Evolutionary conservation across 2,113 vertebrate genomes (phyloP).

Genomic region (Odontophorus gujanensis): DNA sequence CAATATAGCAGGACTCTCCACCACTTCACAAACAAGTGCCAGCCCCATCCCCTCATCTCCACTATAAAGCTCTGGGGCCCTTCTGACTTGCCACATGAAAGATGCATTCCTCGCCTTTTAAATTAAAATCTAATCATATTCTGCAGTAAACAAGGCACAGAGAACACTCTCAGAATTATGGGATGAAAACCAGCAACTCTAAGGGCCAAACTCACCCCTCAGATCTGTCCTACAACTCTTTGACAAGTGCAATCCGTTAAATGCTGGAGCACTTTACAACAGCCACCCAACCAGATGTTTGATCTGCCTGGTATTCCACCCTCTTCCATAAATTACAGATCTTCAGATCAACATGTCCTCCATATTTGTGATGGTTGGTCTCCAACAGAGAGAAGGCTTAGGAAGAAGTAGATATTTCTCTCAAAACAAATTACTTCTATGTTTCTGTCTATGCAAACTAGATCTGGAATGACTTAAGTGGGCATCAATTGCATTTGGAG

Average conservation of each 20-base stretch:
- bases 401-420: constrained; percentile 59
- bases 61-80: constrained; percentile 61
- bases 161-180: constrained; percentile 24
- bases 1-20: constrained; percentile 67
- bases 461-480: constrained; percentile 49
- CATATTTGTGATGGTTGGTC: constrained; percentile 59
- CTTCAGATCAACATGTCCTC: constrained; percentile 67
- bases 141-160: constrained; percentile 67
- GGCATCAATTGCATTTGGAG: not conserved
- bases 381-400: constrained; percentile 26
- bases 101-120: constrained; percentile 58
- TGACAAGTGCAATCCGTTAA: constrained; percentile 75
- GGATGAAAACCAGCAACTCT: constrained; percentile 50
- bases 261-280: constrained; percentile 64
- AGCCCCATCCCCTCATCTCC: constrained; percentile 27
- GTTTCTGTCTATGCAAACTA: constrained; percentile 44
- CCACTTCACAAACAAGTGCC: constrained; percentile 39
- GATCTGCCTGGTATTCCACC: constrained; percentile 58
- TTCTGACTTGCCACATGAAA: constrained; percentile 76
- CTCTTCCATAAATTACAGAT: constrained; percentile 71
- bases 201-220: constrained; percentile 28
- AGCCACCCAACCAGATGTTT: constrained; percentile 57
- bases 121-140: constrained; percentile 73
- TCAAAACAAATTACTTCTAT: constrained; percentile 27
- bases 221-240: constrained; percentile 27